These are phyloP conservation scores for Sphinx pinastri DNA, from an alignment of 2,888 invertebrate genomes.

Conservation along the genomic window DNA sequence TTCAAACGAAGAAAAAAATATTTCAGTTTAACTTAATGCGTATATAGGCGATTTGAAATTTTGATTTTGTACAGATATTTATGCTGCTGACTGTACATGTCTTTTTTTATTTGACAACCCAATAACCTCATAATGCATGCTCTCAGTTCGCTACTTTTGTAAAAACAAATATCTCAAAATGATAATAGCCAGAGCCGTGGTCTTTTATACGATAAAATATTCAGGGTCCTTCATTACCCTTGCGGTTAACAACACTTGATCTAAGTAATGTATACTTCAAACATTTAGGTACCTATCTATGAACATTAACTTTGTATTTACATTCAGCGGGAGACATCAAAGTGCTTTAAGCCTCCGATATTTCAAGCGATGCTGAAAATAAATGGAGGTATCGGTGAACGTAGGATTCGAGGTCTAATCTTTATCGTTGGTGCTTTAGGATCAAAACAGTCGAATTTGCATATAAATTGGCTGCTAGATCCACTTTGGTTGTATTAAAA, in stretches of 20 bases:
- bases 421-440: not conserved
- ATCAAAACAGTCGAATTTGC: not conserved
- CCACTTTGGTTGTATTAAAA: too few species aligned
- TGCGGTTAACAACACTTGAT: constrained; percentile 20
- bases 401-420: not conserved
- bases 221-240: constrained; percentile 20
- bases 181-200: not conserved
- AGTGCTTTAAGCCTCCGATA: constrained; percentile 12
- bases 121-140: not conserved
- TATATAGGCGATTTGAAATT: too few species aligned
- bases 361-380: constrained; percentile 7
- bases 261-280: constrained; percentile 3
- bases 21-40: too few species aligned
- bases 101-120: not conserved
- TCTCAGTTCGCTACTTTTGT: not conserved
- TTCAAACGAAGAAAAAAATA: too few species aligned
- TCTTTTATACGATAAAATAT: constrained; percentile 25
- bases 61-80: too few species aligned
- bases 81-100: too few species aligned
- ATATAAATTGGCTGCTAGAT: constrained; percentile 1
- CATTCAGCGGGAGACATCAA: constrained; percentile 16
- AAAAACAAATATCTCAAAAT: constrained; percentile 4
- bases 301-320: constrained; percentile 19
- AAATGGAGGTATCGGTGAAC: not conserved
- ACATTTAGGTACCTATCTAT: constrained; percentile 15